These are phyloP conservation scores for Trichogramma pretiosum DNA, from an alignment of 1,140 invertebrate genomes.

Conservation along the genomic window DNA sequence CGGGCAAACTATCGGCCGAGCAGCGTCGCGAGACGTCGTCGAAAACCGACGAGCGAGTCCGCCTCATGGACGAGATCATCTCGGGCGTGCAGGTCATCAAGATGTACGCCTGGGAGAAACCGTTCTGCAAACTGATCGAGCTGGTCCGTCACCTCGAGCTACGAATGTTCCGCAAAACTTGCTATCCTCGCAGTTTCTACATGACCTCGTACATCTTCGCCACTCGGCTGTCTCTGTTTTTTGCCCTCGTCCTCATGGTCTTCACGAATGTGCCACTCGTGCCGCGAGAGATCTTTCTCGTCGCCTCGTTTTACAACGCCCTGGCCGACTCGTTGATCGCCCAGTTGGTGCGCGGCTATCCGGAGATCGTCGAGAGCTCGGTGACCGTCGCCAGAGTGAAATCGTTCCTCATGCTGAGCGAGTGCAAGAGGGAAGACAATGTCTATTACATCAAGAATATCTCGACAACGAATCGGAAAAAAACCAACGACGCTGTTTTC, in stretches of 20 bases:
- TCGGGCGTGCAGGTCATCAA: conserved; percentile 63
- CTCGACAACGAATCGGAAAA: no score
- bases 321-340: conserved; percentile 53
- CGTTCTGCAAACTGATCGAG: conserved; percentile 52
- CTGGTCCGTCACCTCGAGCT: conserved; percentile 52
- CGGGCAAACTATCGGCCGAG: conserved; percentile 54
- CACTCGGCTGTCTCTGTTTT: conserved; percentile 55
- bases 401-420: conserved; percentile 43
- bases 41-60: conserved; percentile 64
- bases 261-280: conserved; percentile 44
- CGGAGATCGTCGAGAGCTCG: conserved; percentile 49
- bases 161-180: conserved; percentile 50
- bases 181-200: conserved; percentile 59
- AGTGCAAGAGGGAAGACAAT: conserved; percentile 27
- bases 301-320: conserved; percentile 53
- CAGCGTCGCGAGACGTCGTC: conserved; percentile 52
- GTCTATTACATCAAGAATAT: no score
- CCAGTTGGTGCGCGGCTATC: conserved; percentile 58
- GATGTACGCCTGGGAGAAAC: conserved; percentile 69
- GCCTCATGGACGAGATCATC: conserved; percentile 70
- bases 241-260: conserved; percentile 51
- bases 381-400: conserved; percentile 51
- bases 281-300: conserved; percentile 53
- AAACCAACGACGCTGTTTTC: neutral
- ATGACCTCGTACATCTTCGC: conserved; percentile 61